phyloP scores from a whole-genome alignment of 2,888 invertebrate species.

The Phyllotreta cruciferae region DNA sequence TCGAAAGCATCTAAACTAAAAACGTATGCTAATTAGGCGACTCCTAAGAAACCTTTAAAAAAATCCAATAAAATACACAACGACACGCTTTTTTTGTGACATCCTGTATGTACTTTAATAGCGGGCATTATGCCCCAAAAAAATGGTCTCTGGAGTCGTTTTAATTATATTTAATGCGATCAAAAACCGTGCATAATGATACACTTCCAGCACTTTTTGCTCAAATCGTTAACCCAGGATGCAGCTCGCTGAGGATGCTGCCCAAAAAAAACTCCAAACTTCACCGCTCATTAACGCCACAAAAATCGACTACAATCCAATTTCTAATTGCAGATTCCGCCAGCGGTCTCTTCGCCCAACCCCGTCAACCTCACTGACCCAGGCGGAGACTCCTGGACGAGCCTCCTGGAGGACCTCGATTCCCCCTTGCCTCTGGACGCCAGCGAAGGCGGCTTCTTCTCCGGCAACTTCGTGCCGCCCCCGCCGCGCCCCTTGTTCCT shows the following conservation, averaged over 20 bases:
- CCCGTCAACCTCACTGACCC: conserved; percentile 39
- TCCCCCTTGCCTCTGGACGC: conserved; percentile 50
- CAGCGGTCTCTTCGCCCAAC: conserved; percentile 37
- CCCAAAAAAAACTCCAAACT: background rate
- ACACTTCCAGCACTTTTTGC: conserved; percentile 13
- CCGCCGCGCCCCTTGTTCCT: conserved; percentile 72
- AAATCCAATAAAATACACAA: too few relatives aligned
- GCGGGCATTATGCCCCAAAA: background rate
- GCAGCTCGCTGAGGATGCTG: background rate
- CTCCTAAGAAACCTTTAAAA: too few relatives aligned
- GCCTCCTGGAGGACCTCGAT: conserved; percentile 45
- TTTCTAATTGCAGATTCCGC: conserved; percentile 47
- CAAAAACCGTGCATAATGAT: conserved; percentile 14
- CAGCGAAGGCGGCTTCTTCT: conserved; percentile 57
- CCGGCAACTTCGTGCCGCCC: conserved; percentile 68
- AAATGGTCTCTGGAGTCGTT: background rate
- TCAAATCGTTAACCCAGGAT: background rate
- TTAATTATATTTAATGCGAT: conserved; percentile 4
- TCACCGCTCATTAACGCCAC: too few relatives aligned
- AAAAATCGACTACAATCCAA: too few relatives aligned
- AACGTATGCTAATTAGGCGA: too few relatives aligned
- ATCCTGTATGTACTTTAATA: too few relatives aligned
- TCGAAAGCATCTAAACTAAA: too few relatives aligned
- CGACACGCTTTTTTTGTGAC: too few relatives aligned
- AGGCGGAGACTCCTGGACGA: conserved; percentile 39